Evolutionary conservation across 2,797 vertebrate species (phyloP).

Genomic region (Mastacembelus armatus): DNA sequence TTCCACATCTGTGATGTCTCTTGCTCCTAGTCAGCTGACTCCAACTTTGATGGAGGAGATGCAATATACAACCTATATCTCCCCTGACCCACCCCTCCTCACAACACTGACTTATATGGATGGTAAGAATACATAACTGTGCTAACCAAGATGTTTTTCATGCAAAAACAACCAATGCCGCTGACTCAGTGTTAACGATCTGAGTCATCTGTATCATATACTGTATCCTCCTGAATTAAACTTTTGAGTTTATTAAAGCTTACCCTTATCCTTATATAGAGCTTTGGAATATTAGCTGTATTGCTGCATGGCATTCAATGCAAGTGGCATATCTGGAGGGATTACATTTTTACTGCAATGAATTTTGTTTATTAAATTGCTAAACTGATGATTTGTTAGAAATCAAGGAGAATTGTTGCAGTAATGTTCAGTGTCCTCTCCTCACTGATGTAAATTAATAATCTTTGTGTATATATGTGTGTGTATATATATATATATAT

Average conservation of each 20-base stretch:
- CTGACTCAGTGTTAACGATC: background rate
- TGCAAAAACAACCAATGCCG: too few species aligned
- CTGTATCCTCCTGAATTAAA: too few species aligned
- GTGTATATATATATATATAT: too few species aligned
- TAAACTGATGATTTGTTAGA: too few species aligned
- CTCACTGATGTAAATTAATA: too few species aligned
- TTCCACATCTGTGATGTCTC: conserved; percentile 82
- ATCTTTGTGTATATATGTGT: too few species aligned
- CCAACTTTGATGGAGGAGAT: conserved; percentile 91
- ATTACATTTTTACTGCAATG: background rate
- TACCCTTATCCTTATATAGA: too few species aligned
- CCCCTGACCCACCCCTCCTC: conserved; percentile 89
- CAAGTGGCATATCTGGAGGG: background rate
- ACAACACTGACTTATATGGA: conserved; percentile 78
- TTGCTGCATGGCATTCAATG: background rate
- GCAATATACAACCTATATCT: conserved; percentile 91
- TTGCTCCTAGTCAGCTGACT: conserved; percentile 87
- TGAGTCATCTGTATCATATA: background rate
- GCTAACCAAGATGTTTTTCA: too few species aligned
- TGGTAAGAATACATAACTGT: conserved; percentile 52
- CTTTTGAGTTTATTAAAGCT: too few species aligned
- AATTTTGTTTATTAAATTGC: background rate
- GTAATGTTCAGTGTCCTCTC: too few species aligned
- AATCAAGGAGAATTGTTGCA: too few species aligned
- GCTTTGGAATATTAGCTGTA: background rate